Conservation (phyloP, 2,113 vertebrate species). For the Alouatta palliata region DNA sequence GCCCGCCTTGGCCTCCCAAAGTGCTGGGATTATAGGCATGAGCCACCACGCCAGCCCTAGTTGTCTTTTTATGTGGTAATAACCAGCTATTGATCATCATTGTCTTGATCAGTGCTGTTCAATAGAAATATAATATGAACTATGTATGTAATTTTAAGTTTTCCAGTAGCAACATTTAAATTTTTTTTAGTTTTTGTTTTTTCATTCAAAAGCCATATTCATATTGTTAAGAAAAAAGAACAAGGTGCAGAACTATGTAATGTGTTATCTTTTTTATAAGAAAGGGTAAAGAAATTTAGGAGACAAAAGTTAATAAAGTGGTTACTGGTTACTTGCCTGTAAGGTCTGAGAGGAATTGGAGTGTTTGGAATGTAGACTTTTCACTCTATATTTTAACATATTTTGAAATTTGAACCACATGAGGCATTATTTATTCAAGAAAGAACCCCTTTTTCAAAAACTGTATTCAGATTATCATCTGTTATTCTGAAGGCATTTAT, state of each 20-base stretch:
- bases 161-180: background rate
- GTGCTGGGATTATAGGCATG: background rate
- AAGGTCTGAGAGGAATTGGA: background rate
- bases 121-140: background rate
- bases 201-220: conserved; percentile 20
- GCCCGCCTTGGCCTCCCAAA: no score
- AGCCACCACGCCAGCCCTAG: background rate
- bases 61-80: background rate
- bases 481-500: background rate
- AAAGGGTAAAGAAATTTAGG: background rate
- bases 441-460: background rate
- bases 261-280: background rate
- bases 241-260: background rate
- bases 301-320: background rate
- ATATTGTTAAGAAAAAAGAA: background rate
- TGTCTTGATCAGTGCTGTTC: background rate
- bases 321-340: background rate
- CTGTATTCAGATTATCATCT: background rate
- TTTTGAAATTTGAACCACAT: background rate
- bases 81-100: background rate
- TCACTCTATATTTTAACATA: background rate
- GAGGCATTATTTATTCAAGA: background rate
- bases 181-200: background rate
- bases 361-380: background rate
- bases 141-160: background rate